Percentiles rank a stretch among this genome's conserved stretches.
Evolutionary conservation across 2,888 invertebrate species (phyloP).

Genomic region (Plebejus melissa): DNA sequence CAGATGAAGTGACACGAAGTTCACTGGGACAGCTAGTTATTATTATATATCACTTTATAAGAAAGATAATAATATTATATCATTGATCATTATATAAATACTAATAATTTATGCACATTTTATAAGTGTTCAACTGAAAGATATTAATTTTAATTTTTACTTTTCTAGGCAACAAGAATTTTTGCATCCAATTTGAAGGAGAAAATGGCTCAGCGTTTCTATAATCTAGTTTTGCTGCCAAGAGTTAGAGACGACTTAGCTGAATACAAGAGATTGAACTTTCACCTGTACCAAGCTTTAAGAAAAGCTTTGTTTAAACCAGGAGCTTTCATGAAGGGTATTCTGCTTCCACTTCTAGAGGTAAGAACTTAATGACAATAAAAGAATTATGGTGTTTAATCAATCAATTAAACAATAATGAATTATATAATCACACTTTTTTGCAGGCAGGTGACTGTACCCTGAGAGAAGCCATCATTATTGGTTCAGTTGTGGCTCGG

Average conservation of each 20-base stretch:
- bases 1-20: too few relatives aligned
- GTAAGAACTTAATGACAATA: constrained; percentile 45
- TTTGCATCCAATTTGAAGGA: constrained; percentile 98
- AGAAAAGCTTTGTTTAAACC: constrained; percentile 97
- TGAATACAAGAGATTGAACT: constrained; percentile 96
- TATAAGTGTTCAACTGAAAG: neutral
- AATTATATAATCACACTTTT: neutral
- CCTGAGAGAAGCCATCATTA: constrained; percentile 95
- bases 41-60: too few relatives aligned
- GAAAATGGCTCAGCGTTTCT: constrained; percentile 97
- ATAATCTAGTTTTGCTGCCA: constrained; percentile 94
- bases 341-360: constrained; percentile 85
- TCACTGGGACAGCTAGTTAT: too few relatives aligned
- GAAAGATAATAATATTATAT: too few relatives aligned
- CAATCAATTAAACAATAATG: neutral
- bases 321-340: constrained; percentile 98
- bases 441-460: constrained; percentile 93
- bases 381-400: neutral
- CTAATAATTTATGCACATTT: neutral
- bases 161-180: constrained; percentile 88
- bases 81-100: too few relatives aligned
- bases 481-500: constrained; percentile 93
- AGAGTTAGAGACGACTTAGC: constrained; percentile 95
- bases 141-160: constrained; percentile 32
- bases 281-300: constrained; percentile 96